These are phyloP conservation scores for Pheosia tremula DNA, from an alignment of 2,888 invertebrate genomes.

Conservation along the genomic window DNA sequence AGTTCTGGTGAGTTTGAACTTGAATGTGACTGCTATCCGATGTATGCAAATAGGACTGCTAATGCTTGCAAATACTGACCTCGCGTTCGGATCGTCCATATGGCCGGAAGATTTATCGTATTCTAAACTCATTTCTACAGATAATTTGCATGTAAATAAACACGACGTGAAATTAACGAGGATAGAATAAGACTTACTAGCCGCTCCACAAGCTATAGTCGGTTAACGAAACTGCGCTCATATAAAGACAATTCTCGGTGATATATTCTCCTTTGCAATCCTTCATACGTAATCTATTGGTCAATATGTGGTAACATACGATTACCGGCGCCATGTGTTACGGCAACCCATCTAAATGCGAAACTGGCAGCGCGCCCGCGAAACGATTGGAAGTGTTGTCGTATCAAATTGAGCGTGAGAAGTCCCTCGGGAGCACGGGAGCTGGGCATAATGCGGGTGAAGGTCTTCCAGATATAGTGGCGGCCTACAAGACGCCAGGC, in stretches of 20 bases:
- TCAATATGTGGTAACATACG: conserved; percentile 21
- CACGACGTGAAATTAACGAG: conserved; percentile 11
- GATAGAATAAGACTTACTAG: neutral
- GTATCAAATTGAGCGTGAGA: conserved; percentile 43
- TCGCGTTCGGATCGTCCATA: conserved; percentile 45
- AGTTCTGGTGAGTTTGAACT: conserved; percentile 86
- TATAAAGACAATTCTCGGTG: neutral
- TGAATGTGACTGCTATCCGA: neutral
- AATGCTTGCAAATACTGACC: conserved; percentile 46
- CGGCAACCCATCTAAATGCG: conserved; percentile 35
- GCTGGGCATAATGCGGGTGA: conserved; percentile 69
- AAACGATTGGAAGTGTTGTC: conserved; percentile 26
- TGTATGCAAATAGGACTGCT: conserved; percentile 16
- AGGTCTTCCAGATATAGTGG: conserved; percentile 79
- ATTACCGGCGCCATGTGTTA: conserved; percentile 34
- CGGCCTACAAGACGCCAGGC: conserved; percentile 63
- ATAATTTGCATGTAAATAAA: conserved; percentile 25
- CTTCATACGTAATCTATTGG: conserved; percentile 20
- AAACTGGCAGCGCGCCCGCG: conserved; percentile 20
- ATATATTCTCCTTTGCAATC: neutral
- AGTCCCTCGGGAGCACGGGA: conserved; percentile 64
- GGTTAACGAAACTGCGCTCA: neutral
- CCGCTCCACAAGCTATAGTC: neutral
- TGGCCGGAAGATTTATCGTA: conserved; percentile 45
- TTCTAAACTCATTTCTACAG: conserved; percentile 24